Percentiles rank a stretch among this genome's conserved stretches.
phyloP scores from a whole-genome alignment of 2,113 vertebrate genomes.

The Tapirus terrestris region DNA sequence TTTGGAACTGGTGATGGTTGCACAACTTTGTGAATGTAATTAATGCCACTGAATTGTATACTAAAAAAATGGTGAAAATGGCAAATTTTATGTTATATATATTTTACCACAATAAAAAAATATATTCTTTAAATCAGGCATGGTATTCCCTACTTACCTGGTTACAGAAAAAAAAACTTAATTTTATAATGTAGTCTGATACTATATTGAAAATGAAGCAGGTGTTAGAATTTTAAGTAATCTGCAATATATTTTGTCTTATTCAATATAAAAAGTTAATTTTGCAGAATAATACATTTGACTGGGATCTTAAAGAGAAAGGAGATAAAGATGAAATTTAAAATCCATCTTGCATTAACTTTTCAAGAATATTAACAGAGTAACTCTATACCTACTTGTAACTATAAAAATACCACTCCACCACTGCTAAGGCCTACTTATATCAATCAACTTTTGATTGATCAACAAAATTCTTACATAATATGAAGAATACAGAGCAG shows the following conservation, averaged over 20 bases:
- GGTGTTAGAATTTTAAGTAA: not conserved
- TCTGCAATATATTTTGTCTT: not conserved
- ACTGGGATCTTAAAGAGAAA: conserved; percentile 14
- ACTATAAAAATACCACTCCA: conserved; percentile 69
- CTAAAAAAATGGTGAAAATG: not conserved
- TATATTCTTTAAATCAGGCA: not conserved
- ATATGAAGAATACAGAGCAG: conserved; percentile 27
- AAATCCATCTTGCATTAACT: conserved; percentile 55
- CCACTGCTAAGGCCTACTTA: conserved; percentile 73
- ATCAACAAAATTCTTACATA: conserved; percentile 60
- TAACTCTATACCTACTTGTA: conserved; percentile 58
- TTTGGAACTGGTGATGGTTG: not conserved
- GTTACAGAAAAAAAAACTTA: conserved; percentile 1
- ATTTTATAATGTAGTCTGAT: not conserved
- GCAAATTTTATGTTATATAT: not conserved
- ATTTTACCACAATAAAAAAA: not conserved
- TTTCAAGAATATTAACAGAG: conserved; percentile 63
- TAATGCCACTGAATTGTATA: not conserved
- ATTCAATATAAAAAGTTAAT: conserved; percentile 24
- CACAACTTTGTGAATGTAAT: not conserved
- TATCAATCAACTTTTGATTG: conserved; percentile 73
- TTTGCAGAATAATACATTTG: conserved; percentile 35
- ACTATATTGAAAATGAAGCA: conserved; percentile 7
- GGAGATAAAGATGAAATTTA: conserved; percentile 61
- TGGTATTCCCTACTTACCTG: conserved; percentile 20